Evolutionary conservation across 2,797 vertebrate species (phyloP), one percentile per base, ranked within the genome.

Genomic region (Aldrovandia affinis): DNA sequence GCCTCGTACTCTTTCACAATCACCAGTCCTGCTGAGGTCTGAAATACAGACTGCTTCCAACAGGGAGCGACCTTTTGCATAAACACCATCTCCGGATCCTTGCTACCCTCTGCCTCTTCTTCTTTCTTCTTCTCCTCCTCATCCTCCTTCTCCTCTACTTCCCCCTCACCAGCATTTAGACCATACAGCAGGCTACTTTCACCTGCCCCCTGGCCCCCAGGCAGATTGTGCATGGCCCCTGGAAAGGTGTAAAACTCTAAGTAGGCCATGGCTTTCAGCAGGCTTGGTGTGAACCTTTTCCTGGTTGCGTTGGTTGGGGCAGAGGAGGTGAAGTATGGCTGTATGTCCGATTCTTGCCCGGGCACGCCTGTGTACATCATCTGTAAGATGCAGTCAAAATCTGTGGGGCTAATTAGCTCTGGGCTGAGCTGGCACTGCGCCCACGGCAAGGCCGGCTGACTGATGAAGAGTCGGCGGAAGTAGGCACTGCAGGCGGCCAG

Each of bases 361-460:
- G 5, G 80, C 18, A 18, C 25, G 5, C 55, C 80, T n/a, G 3
- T 14, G 80, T 85, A 85, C 84, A 85, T 85, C 84, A 82, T 73
- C 52, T 78, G 84, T 55, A 85, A 30, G 55, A 85, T 78, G 25
- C 75, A 15, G 70, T 85, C 68, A 30, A 85, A 85, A 33, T 85
- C 65, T 10, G 59, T n/a, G 0, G 80, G 54, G n/a, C 80, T 28
- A 12, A 81, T 54, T 2, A 22, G 4, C 33, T n/a, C 63, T 0
- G 80, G 68, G 84, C 70, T 82, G 18, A 85, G 65, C 2, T 68
- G 36, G n/a, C 50, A 78, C 22, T 70, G 75, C 9, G 70, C 25
- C 6, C 20, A 6, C 7, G 75, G 25, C 9, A 50, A 42, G 1
- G 7, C 70, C 5, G 84, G 84, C 70, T 52, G 80, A 33, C 55